Base-by-base conservation (phyloP, 2,888 invertebrate species). In the Monoplex corrugatus region DNA sequence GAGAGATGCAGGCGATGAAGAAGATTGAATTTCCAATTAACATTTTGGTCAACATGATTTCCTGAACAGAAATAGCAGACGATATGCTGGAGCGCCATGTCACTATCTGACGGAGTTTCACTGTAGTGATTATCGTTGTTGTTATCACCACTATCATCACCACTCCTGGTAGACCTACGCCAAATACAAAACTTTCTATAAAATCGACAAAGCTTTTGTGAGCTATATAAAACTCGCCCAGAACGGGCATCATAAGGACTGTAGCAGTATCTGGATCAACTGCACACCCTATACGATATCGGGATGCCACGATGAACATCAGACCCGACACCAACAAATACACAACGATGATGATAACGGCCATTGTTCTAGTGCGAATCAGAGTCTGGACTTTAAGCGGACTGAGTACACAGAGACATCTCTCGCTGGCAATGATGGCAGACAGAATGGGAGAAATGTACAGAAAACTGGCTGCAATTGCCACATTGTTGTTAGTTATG, bases 401-500 rank as follows among this genome's bases (percentile, higher is more conserved):
- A 43, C 43, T 80, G 78, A 80, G 23, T 28, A 80, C 78, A 28
- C 78, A 80, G 78, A 80, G 40, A 43, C 78, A 80, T 16, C 78
- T 19, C 28, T 80, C 78, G 23, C 13, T 23, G 10, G 78, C 78
- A 28, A 80, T 80, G 19, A 80, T 80, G 5, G 78, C 78, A 5
- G 75, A 80, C 40, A 80, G 13, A 35, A 80, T 28, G 6, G 43
- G 78, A 28, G 78, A 80, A 13, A 43, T 1, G 43, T 43, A 80
- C 2, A 13, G 28, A 23, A 80, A 43, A 19, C 13, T 38, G 1
- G 38, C 2, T 0, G 38, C 38, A n/a, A 75, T 16, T n/a, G 5
- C 75, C 10, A 35, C 38, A 75, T 75, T 75, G 1, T 0, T 75
- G 75, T 75, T 75, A 3, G 1, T 75, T 28, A 80, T 43, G 43